Evolutionary conservation across 2,888 invertebrate species (phyloP), one percentile per base, ranked within the genome.

Genomic region (Zygaena filipendulae): DNA sequence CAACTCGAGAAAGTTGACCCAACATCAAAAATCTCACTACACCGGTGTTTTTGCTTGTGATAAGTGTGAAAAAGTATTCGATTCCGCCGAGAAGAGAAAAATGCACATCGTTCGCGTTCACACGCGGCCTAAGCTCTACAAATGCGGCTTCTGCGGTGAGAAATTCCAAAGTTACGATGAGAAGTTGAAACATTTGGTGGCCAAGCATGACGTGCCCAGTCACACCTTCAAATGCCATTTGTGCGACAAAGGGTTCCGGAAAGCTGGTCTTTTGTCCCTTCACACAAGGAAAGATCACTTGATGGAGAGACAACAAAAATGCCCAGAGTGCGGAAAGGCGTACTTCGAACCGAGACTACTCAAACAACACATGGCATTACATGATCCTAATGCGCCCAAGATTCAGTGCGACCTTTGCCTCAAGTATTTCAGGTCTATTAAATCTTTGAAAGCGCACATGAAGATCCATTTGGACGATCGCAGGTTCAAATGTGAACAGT

Each of bases 71-170:
- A 82, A 81, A 46, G 60, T 70, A 0, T 82, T 81, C 29, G 67
- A 71, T n/a, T 77, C 75, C 0, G 51, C 61, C 7, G 52, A 66
- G 13, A 75, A 77, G 33, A 57, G 70, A 33, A 63, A 64, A 23
- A 59, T 68, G 0, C 82, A 82, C 32, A 71, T 71, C 27, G 67
- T 63, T 19, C 59, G 61, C 2, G 70, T 79, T 1, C 80, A 71
- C 21, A 45, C 56, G 0, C 52, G 59, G 19, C 48, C 40, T 2
- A 50, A 49, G 7, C 34, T 44, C 33, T 58, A 56, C 35, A 62
- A 60, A 31, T 72, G 72, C 24, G 57, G 59, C 0, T 62, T 61
- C 12, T 71, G 72, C 29, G 47, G 47, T 3, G 49, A 64, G 10
- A 61, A 58, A 16, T 72, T 72, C 11, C 52, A 44, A 3, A 55